A percentile compares a stretch with the other conserved stretches of the same genome.
Conservation (phyloP, 2,113 vertebrate species). For the Thamnaconus septentrionalis region DNA sequence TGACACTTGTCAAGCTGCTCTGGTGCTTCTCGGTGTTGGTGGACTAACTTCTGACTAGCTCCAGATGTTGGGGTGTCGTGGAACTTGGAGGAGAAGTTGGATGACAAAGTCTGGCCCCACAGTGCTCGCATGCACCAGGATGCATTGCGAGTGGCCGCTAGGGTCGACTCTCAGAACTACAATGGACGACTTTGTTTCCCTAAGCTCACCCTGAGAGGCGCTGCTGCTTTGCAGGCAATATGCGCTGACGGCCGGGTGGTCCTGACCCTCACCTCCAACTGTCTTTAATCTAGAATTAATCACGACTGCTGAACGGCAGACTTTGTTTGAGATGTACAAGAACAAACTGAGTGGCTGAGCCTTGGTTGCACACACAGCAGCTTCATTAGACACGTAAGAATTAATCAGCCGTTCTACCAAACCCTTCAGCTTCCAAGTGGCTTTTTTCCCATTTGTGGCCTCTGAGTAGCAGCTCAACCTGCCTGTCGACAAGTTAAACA, state of each 20-base stretch:
- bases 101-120: background rate
- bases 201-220: background rate
- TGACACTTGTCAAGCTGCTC: too few relatives aligned
- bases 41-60: too few relatives aligned
- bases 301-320: background rate
- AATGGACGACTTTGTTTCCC: slow-evolving; percentile 30
- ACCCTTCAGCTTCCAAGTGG: too few relatives aligned
- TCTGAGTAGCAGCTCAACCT: too few relatives aligned
- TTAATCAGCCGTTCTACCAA: too few relatives aligned
- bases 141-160: slow-evolving; percentile 8
- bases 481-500: too few relatives aligned
- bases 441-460: too few relatives aligned
- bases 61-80: background rate
- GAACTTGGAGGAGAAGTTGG: background rate
- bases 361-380: background rate
- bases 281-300: slow-evolving; percentile 3
- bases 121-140: slow-evolving; percentile 13
- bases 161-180: slow-evolving; percentile 4
- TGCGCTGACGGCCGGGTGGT: slow-evolving; percentile 12
- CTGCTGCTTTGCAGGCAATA: background rate
- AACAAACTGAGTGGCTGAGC: too few relatives aligned
- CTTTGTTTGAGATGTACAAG: background rate
- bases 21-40: too few relatives aligned
- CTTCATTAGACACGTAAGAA: too few relatives aligned
- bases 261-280: background rate